Percentiles rank a stretch among this genome's conserved stretches.
phyloP scores from a whole-genome alignment of 2,888 invertebrate species.

The Dryococelus australis region DNA sequence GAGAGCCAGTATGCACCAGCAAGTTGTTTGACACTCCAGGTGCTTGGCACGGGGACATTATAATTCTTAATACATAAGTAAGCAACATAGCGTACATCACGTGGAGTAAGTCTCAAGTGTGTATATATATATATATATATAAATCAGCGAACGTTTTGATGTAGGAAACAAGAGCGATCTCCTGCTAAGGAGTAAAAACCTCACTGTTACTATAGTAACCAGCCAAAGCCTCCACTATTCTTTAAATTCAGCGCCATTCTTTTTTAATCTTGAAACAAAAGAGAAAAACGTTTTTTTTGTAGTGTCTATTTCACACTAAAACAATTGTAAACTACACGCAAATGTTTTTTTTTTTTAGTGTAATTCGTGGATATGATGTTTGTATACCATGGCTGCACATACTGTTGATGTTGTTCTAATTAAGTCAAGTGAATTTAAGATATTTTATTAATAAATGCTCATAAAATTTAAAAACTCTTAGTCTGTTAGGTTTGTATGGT shows the following conservation, averaged over 20 bases:
- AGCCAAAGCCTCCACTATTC: slow-evolving; percentile 18
- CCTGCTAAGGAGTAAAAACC: slow-evolving; percentile 5
- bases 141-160: not conserved
- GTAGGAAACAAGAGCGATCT: not conserved
- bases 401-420: not conserved
- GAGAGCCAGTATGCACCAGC: slow-evolving; percentile 23
- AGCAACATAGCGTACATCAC: slow-evolving; percentile 12
- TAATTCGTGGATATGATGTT: too few species aligned
- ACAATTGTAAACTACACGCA: not conserved
- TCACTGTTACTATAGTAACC: not conserved
- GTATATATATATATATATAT: too few species aligned
- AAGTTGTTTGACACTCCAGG: slow-evolving; percentile 12
- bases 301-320: not conserved
- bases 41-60: slow-evolving; percentile 13
- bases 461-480: too few species aligned
- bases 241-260: not conserved
- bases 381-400: too few species aligned
- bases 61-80: slow-evolving; percentile 18
- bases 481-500: too few species aligned
- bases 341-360: too few species aligned
- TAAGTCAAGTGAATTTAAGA: not conserved
- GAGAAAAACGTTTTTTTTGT: not conserved
- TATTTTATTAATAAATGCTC: not conserved
- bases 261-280: slow-evolving; percentile 8
- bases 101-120: slow-evolving; percentile 23